Conservation (phyloP, 2,797 vertebrate genomes). For the Siniperca obscura region DNA sequence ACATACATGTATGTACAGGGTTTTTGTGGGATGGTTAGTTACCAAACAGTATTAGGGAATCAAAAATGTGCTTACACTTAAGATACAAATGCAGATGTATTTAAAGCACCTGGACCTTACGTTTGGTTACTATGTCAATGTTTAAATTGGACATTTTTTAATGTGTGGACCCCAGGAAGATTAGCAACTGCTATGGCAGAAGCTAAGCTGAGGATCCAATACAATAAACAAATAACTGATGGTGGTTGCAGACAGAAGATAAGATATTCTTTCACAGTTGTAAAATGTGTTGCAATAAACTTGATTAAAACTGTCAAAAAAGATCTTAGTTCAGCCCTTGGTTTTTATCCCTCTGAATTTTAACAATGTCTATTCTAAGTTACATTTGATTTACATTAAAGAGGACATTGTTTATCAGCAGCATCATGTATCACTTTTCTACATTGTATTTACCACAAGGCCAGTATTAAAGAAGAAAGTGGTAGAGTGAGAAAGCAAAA, state of each 20-base stretch:
- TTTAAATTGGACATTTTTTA: not conserved
- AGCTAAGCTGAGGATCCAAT: not conserved
- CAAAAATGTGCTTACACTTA: too few species aligned
- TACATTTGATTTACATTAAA: conserved; percentile 5
- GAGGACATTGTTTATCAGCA: conserved; percentile 3
- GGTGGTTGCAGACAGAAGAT: not conserved
- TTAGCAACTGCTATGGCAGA: not conserved
- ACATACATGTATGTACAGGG: not conserved
- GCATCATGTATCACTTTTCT: not conserved
- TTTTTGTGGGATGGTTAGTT: not conserved
- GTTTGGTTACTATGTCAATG: not conserved
- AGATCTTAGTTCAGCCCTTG: not conserved
- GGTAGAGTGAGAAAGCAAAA: conserved; percentile 14
- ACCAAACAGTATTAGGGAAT: not conserved
- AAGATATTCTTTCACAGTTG: too few species aligned
- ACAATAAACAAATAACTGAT: not conserved
- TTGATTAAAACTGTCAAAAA: not conserved
- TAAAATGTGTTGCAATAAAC: not conserved
- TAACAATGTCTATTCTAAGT: not conserved
- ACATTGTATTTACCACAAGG: not conserved
- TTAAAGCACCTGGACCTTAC: not conserved
- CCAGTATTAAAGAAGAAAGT: not conserved
- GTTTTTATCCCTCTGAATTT: not conserved
- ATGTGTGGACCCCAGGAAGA: not conserved
- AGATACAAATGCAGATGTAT: not conserved